phyloP scores from a whole-genome alignment of 2,113 vertebrate species.

The Egretta garzetta region DNA sequence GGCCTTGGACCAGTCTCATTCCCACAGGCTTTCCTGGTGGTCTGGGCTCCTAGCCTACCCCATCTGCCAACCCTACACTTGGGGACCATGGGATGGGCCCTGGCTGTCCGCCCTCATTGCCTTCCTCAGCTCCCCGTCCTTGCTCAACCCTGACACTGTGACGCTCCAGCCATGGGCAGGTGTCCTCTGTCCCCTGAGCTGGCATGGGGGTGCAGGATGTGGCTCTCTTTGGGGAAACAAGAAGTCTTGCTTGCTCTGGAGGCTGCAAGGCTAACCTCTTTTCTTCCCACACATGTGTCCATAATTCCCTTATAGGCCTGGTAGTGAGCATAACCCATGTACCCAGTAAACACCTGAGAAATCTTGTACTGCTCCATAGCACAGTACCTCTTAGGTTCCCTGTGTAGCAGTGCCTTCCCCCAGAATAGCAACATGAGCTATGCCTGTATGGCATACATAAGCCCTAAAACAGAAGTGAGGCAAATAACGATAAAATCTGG shows the following conservation, averaged over 20 bases:
- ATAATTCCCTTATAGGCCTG: neutral
- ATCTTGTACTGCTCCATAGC: neutral
- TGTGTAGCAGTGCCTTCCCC: neutral
- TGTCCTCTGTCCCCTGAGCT: neutral
- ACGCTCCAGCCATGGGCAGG: neutral
- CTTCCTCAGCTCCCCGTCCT: neutral
- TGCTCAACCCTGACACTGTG: neutral
- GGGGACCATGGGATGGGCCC: neutral
- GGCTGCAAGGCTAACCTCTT: neutral
- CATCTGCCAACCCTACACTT: neutral
- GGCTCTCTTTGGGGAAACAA: neutral
- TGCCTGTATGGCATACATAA: neutral
- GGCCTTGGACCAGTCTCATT: neutral
- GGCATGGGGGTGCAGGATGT: neutral
- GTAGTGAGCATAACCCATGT: neutral
- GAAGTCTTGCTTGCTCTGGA: neutral
- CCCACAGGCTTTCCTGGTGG: neutral
- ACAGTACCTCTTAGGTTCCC: neutral
- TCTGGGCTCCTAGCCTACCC: neutral
- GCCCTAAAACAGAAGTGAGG: constrained; percentile 50
- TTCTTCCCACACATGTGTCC: neutral
- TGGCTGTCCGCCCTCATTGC: neutral
- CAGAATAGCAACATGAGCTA: neutral
- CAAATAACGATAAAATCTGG: constrained; percentile 66
- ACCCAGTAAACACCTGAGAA: neutral